Base-by-base conservation (phyloP, 2,113 vertebrate genomes). In the Pandion haliaetus region DNA sequence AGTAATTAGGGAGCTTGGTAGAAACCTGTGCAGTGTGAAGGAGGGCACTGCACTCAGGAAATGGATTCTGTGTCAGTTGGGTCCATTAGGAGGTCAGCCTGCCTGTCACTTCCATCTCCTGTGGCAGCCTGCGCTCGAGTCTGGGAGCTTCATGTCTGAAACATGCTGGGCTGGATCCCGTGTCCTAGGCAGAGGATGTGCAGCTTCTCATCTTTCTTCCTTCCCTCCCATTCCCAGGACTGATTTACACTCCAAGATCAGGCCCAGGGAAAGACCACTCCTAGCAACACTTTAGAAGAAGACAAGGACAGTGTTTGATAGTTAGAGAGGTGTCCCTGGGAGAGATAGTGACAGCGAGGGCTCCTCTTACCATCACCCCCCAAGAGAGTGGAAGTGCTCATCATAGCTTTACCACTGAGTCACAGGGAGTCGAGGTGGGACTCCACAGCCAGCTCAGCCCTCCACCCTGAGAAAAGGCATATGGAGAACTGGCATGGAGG, bases 1-100 rank as follows among this genome's bases (percentile, higher is more conserved):
- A 94, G 90, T 95, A 93, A 98, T 98, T 95, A 98, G 82, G 86
- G 67, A 96, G 85, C 2, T 0, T 3, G 3, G 24, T 17, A 50
- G 89, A 83, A 82, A 55, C 54, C 86, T 58, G 82, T 2, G 14
- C 42, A 4, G 76, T 14, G 67, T 18, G 52, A 57, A 78, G 90
- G 94, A 76, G 90, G 90, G 87, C 17, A 2, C 29, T 8, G 47
- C 3, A 1, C 93, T 66, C 34, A 6, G 92, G 88, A 92, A 90
- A 90, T 29, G 92, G 73, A 63, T 86, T 76, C 93, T 52, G 47
- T 23, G 86, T 15, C 47, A 71, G 42, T 10, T 8, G 29, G 29
- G 23, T 61, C 70, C 94, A 8, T 96, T 66, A 52, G 81, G 44
- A 47, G 94, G 72, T 29, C 86, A 90, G 50, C 6, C 40, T 57